These are phyloP conservation scores for Plectropomus leopardus DNA, from an alignment of 2,113 vertebrate species.

Conservation along the genomic window DNA sequence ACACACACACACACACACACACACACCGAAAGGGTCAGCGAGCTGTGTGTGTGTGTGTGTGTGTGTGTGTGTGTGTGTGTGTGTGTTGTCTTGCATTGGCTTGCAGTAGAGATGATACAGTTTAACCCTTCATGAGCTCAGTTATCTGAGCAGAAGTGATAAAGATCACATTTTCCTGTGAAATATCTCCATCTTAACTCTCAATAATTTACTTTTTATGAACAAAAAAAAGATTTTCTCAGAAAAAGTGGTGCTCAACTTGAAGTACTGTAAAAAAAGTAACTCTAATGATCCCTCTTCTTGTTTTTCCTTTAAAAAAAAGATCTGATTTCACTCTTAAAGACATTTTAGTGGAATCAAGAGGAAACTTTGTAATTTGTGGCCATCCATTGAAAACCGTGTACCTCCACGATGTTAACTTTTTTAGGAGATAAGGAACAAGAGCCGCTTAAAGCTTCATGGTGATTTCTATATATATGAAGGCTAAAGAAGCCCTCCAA, in stretches of 20 bases:
- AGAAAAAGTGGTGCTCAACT: neutral
- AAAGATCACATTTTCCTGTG: neutral
- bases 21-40: neutral
- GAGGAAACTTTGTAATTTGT: neutral
- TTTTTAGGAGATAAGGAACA: neutral
- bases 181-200: too few relatives aligned
- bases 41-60: conserved; percentile 16
- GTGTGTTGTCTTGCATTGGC: neutral
- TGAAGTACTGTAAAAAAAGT: too few relatives aligned
- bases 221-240: neutral
- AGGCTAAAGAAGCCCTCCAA: neutral
- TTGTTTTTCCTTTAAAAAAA: neutral
- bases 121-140: neutral
- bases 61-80: neutral
- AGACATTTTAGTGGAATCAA: neutral
- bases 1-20: conserved; percentile 18
- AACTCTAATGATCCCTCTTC: neutral
- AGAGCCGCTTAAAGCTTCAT: neutral
- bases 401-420: neutral
- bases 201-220: too few relatives aligned
- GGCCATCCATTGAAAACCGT: neutral
- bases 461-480: neutral
- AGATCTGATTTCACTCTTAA: neutral
- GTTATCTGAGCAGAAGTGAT: neutral
- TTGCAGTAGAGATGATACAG: neutral